A percentile compares a stretch with the other conserved stretches of the same genome.
These are phyloP conservation scores for Sarcophaga peregrina DNA, from an alignment of 1,140 invertebrate species.

Conservation along the genomic window DNA sequence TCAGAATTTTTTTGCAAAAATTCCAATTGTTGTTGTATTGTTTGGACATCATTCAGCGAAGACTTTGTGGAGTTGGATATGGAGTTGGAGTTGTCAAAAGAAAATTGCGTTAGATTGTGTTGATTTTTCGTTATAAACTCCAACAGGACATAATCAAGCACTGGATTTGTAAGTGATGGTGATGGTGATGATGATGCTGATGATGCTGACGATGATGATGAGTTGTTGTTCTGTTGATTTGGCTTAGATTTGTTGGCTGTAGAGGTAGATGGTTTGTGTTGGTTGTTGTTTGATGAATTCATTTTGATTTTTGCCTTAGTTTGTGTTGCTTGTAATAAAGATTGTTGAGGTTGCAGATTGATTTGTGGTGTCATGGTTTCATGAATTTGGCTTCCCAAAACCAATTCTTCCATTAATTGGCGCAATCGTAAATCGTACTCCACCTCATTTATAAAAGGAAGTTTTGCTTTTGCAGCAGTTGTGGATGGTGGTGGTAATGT, in stretches of 20 bases:
- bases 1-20: slow-evolving; percentile 45
- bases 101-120: slow-evolving; percentile 25
- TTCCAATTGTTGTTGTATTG: slow-evolving; percentile 37
- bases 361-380: background rate
- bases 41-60: background rate
- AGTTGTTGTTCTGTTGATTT: background rate
- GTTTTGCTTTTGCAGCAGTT: no score
- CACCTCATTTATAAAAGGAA: slow-evolving; percentile 5
- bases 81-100: background rate
- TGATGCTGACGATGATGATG: no score
- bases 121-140: slow-evolving; percentile 8
- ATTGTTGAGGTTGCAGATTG: background rate
- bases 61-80: background rate
- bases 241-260: no score
- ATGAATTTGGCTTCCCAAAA: background rate
- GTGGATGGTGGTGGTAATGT: background rate
- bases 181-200: no score
- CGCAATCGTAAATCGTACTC: slow-evolving; percentile 24
- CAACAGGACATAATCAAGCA: background rate
- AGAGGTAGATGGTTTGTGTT: no score
- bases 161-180: background rate
- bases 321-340: background rate
- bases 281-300: no score
- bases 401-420: slow-evolving; percentile 30
- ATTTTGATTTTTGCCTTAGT: background rate